These are phyloP conservation scores for Nephrocerus scutellatus DNA, from an alignment of 2,888 invertebrate genomes.

Conservation along the genomic window DNA sequence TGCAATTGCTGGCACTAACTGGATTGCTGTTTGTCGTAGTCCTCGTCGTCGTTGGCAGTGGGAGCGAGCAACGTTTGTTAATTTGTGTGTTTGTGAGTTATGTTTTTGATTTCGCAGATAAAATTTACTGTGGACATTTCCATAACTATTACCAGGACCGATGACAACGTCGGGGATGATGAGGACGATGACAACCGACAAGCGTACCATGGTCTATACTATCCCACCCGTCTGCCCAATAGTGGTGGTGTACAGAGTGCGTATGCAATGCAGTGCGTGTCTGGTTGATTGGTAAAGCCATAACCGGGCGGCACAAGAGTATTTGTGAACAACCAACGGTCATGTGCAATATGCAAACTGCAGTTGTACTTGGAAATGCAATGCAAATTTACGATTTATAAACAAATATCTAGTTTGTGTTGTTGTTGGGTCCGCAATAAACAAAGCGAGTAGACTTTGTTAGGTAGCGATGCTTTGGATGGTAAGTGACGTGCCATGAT, in stretches of 20 bases:
- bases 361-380: constrained; percentile 13
- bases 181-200: no score
- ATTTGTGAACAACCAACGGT: no score
- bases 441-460: constrained; percentile 20
- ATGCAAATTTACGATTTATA: constrained; percentile 25
- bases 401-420: constrained; percentile 24
- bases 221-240: constrained; percentile 2
- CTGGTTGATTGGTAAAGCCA: no score
- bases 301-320: no score
- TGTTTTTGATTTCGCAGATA: constrained; percentile 24
- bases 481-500: no score
- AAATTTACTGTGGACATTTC: constrained; percentile 23
- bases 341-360: no score
- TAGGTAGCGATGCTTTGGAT: no score
- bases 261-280: no score
- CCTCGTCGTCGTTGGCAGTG: neutral
- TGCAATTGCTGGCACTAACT: no score
- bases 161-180: constrained; percentile 1
- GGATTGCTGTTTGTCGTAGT: no score
- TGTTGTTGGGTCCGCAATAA: constrained; percentile 22
- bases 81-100: constrained; percentile 24
- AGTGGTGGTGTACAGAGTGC: constrained; percentile 9
- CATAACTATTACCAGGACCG: constrained; percentile 20
- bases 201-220: no score
- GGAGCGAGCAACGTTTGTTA: constrained; percentile 18